Conservation (phyloP, 2,797 vertebrate species). For the Falco naumanni region DNA sequence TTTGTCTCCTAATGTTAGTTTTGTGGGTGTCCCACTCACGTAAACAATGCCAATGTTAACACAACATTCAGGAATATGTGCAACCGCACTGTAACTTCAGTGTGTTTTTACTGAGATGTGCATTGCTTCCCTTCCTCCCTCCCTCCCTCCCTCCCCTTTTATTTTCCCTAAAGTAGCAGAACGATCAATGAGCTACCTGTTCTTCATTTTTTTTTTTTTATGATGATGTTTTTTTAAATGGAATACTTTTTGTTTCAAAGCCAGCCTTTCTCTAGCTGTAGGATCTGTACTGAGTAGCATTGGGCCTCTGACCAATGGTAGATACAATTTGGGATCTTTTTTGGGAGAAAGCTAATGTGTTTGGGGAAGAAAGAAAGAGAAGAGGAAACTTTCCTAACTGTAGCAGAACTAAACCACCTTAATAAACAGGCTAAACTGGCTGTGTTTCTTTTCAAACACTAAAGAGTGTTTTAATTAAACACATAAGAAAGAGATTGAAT, state of each 20-base stretch:
- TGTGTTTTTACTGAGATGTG: neutral
- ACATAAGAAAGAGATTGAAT: neutral
- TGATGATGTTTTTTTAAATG: neutral
- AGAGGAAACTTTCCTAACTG: neutral
- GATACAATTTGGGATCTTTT: neutral
- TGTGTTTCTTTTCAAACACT: neutral
- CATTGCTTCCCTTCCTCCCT: neutral
- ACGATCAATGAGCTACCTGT: neutral
- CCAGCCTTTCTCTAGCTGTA: neutral
- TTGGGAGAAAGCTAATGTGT: neutral
- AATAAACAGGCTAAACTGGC: neutral
- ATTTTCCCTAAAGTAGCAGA: neutral
- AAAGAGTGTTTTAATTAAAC: neutral
- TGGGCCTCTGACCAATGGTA: neutral
- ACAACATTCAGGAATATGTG: accelerated
- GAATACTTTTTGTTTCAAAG: neutral
- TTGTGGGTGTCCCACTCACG: neutral
- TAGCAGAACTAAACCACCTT: neutral
- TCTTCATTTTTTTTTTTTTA: neutral
- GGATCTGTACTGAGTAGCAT: accelerated
- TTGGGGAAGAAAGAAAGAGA: neutral
- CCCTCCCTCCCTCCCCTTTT: neutral
- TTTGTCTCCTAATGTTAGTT: neutral
- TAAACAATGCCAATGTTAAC: neutral
- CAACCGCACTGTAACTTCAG: neutral